phyloP scores from a whole-genome alignment of 2,113 vertebrate species.

The Phyllostomus hastatus region DNA sequence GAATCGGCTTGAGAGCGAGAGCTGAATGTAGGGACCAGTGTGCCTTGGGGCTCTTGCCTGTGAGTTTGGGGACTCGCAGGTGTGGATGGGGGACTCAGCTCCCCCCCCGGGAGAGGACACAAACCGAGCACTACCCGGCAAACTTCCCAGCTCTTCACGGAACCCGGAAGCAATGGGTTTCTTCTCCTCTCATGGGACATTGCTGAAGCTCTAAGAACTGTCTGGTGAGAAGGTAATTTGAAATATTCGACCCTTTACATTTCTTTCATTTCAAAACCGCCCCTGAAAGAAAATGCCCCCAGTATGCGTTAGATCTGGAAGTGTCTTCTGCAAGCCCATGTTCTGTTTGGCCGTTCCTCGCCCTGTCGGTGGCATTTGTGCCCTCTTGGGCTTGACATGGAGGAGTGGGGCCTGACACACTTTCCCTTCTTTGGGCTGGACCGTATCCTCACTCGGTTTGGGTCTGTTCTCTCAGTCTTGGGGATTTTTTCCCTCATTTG shows the following conservation, averaged over 20 bases:
- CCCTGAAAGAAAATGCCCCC: constrained; percentile 22
- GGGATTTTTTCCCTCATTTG: constrained; percentile 13
- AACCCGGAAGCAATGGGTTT: background rate
- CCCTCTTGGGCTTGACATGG: background rate
- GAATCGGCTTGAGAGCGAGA: background rate
- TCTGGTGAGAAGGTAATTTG: constrained; percentile 32
- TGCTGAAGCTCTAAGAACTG: background rate
- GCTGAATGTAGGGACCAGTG: background rate
- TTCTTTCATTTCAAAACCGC: constrained; percentile 12
- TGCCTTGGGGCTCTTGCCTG: background rate
- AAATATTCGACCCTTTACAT: constrained; percentile 24
- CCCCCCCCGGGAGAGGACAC: background rate
- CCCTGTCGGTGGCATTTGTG: background rate
- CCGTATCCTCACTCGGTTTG: background rate
- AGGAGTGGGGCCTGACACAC: background rate
- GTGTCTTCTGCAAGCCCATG: constrained; percentile 10
- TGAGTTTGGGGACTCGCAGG: background rate
- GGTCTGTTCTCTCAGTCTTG: constrained; percentile 6
- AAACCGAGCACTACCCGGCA: background rate
- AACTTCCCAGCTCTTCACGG: background rate
- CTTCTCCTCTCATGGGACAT: background rate
- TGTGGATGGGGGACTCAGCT: background rate
- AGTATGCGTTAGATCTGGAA: background rate
- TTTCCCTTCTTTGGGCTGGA: background rate
- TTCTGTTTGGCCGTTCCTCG: background rate